Evolutionary conservation across 2,797 vertebrate genomes (phyloP), one percentile per base, ranked within the genome.

Genomic region (Sciurus carolinensis): DNA sequence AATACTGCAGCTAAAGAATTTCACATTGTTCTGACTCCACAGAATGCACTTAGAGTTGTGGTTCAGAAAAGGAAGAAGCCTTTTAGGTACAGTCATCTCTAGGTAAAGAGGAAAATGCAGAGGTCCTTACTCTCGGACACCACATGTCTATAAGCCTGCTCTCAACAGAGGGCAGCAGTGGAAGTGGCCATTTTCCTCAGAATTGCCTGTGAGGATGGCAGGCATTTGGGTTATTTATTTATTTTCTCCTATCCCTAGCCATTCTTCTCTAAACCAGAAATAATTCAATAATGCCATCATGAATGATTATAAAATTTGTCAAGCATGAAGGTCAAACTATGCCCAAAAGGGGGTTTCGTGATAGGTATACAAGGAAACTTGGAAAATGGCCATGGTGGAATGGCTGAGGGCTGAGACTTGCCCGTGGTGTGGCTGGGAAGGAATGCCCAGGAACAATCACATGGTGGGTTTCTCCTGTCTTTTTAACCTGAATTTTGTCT

Each of bases 201-300:
- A 44, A 64, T 42, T 54, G 1, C 28, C 47, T 39, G 24, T 66
- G 15, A 9, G 4, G 17, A 6, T 5, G 4, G 72, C 9, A 26
- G 72, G 3, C 8, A 47, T 76, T 54, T 15, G 13, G 7, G 24
- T 7, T 79, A 18, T 36, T 75, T 73, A 30, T 69, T 66, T 86
- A 57, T 54, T 64, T 33, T n/a, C 8, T 91, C 26, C 33, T 90
- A 71, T 9, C 18, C 11, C 24, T 77, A 42, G 30, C 24, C 57
- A 24, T 91, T 76, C 10, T n/a, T 90, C 20, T 39, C 33, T 33
- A 90, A 59, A 75, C n/a, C 77, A 81, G 79, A 94, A 72, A 47
- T 75, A 95, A 76, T 33, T 76, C 44, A 47, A 44, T 47, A 75
- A 50, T 17, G 4, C 8, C 82, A 13, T 67, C 69, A 79, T 39